These are phyloP conservation scores for Notothenia rossii DNA, from an alignment of 2,113 vertebrate species.

Conservation along the genomic window DNA sequence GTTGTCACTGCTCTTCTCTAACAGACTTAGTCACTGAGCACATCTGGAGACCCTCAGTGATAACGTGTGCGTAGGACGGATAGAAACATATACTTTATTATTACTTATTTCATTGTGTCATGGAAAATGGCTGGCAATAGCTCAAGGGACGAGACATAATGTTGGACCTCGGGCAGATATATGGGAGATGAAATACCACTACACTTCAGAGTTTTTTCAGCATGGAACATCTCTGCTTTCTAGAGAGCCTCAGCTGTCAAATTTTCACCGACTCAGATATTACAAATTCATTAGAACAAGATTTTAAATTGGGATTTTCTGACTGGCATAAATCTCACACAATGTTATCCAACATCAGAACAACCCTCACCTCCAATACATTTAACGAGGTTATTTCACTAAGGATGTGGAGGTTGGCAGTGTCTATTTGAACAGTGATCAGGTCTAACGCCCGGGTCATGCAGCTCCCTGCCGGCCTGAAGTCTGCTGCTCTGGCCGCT, in stretches of 20 bases:
- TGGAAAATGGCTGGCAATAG: slow-evolving; percentile 29
- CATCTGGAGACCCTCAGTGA: slow-evolving; percentile 77
- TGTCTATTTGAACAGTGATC: neutral
- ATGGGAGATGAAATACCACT: slow-evolving; percentile 42
- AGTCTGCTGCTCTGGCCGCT: slow-evolving; percentile 69
- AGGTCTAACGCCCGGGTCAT: neutral
- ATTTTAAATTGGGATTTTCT: slow-evolving; percentile 1
- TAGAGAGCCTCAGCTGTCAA: slow-evolving; percentile 9
- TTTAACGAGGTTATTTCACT: no score
- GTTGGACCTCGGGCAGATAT: slow-evolving; percentile 51
- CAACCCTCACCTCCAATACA: neutral
- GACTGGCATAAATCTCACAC: no score
- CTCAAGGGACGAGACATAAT: slow-evolving; percentile 51
- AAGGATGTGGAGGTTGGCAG: neutral
- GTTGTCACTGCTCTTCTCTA: slow-evolving; percentile 51
- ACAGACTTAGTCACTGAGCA: slow-evolving; percentile 62
- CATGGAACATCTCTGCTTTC: slow-evolving; percentile 17
- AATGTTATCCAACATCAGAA: neutral
- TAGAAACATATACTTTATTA: slow-evolving; percentile 61
- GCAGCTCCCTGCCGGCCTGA: slow-evolving; percentile 17
- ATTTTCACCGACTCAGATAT: slow-evolving; percentile 5
- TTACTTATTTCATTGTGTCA: slow-evolving; percentile 60
- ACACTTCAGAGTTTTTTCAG: slow-evolving; percentile 7
- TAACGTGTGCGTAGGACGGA: slow-evolving; percentile 59
- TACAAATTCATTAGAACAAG: neutral